A percentile compares a stretch with the other conserved stretches of the same genome.
Conservation (phyloP, 2,113 vertebrate species). For the Todiramphus chloris region DNA sequence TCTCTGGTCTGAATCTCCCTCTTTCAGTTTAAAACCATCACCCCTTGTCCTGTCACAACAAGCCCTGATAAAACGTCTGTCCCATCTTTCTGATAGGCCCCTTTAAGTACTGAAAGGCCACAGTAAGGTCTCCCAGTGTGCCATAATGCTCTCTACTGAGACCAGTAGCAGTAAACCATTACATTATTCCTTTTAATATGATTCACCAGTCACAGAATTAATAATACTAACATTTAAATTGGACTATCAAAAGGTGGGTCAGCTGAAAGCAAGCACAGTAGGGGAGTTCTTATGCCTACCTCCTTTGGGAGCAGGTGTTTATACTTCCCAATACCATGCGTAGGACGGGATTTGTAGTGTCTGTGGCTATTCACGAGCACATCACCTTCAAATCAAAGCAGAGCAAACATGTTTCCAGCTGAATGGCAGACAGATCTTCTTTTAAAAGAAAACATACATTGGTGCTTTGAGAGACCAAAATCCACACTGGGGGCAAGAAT, state of each 20-base stretch:
- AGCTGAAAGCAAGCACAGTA: not conserved
- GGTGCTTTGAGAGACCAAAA: not conserved
- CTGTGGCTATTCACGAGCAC: conserved; percentile 54
- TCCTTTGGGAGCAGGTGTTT: conserved; percentile 77
- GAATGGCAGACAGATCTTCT: not conserved
- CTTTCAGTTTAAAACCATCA: too few relatives aligned
- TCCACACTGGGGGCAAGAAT: not conserved
- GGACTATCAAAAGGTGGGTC: too few relatives aligned
- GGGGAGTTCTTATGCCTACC: conserved; percentile 68
- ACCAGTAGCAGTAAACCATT: not conserved
- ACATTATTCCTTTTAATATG: not conserved
- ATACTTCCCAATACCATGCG: conserved; percentile 87
- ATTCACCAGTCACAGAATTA: not conserved
- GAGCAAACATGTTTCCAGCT: not conserved
- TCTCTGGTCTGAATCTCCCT: too few relatives aligned
- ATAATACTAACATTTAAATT: not conserved
- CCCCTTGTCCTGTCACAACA: too few relatives aligned
- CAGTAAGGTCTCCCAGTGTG: too few relatives aligned
- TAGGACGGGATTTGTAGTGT: conserved; percentile 79
- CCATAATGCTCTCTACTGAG: too few relatives aligned
- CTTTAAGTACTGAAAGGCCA: too few relatives aligned
- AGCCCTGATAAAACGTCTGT: too few relatives aligned
- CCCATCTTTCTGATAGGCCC: too few relatives aligned
- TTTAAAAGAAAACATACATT: fast-evolving
- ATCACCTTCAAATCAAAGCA: conserved; percentile 60